Percentiles rank a stretch among this genome's conserved stretches.
Evolutionary conservation across 2,113 vertebrate species (phyloP).

Genomic region (Campylomormyrus tamandua): DNA sequence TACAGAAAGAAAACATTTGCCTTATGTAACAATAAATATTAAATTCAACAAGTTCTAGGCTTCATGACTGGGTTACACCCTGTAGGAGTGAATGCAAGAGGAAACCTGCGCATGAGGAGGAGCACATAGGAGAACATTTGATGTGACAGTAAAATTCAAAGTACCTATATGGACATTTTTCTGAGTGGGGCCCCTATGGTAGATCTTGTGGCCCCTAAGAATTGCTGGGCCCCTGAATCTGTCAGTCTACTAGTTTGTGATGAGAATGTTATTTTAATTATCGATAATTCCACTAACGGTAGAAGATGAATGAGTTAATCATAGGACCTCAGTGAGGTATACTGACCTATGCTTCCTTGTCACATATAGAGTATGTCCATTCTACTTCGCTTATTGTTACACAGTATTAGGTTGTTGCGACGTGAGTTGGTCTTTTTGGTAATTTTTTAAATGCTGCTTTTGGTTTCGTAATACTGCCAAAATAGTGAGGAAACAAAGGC

Average conservation of each 20-base stretch:
- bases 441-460: background rate
- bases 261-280: background rate
- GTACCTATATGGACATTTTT: background rate
- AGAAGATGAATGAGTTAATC: background rate
- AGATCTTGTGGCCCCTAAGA: background rate
- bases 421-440: background rate
- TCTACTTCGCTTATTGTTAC: background rate
- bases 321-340: background rate
- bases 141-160: background rate
- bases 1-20: background rate
- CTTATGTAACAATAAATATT: background rate
- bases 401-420: background rate
- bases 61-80: background rate
- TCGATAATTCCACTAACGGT: background rate
- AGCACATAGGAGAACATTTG: background rate
- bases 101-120: background rate
- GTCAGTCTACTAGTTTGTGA: background rate
- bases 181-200: background rate
- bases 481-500: background rate
- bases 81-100: background rate
- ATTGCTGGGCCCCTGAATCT: background rate
- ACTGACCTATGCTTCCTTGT: background rate
- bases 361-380: background rate
- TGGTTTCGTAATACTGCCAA: background rate
- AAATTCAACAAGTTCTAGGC: background rate